Evolutionary conservation across 1,140 invertebrate genomes (phyloP), one percentile per base, ranked within the genome.

Genomic region (Antheraea mylitta): DNA sequence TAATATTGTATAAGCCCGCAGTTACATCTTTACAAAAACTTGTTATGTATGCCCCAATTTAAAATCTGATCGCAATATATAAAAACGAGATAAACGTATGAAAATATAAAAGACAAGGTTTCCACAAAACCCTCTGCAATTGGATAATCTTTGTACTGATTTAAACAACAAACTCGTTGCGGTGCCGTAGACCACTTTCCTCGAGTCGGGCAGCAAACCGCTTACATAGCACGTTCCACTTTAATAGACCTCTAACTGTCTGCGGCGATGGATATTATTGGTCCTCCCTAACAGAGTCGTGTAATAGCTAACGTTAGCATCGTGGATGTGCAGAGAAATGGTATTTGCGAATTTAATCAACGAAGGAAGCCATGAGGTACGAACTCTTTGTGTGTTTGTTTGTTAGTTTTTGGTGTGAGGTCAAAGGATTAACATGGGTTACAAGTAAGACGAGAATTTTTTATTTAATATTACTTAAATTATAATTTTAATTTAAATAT

Each of bases 271-370:
- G 16, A 8, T 48, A 68, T 58, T 59, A 22, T 16, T 16, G 36
- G 48, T 70, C 59, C 66, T 69, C n/a, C 53, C 68, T 68, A 67
- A 75, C 66, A 62, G 74, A 53, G 73, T 18, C 45, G 77, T 22
- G 53, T 80, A 80, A 81, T 76, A 82, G 65, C 58, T 61, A 73
- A 77, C 64, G 63, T 73, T 59, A 72, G 71, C 72, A 75, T 67
- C 18, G 65, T 70, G 76, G 70, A 74, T 76, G 75, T 72, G 67
- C 69, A 72, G 72, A 73, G 74, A 77, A 71, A 68, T 72, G 71
- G 65, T 72, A 76, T 77, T 83, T 80, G 78, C 68, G 72, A 81
- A 79, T 80, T 74, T 76, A 77, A 75, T 79, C 75, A 66, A 72
- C 66, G 72, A 58, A 64, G 64, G 68, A 68, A 66, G 62, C 67